phyloP scores from a whole-genome alignment of 2,113 vertebrate genomes.

The Brachypteracias leptosomus region DNA sequence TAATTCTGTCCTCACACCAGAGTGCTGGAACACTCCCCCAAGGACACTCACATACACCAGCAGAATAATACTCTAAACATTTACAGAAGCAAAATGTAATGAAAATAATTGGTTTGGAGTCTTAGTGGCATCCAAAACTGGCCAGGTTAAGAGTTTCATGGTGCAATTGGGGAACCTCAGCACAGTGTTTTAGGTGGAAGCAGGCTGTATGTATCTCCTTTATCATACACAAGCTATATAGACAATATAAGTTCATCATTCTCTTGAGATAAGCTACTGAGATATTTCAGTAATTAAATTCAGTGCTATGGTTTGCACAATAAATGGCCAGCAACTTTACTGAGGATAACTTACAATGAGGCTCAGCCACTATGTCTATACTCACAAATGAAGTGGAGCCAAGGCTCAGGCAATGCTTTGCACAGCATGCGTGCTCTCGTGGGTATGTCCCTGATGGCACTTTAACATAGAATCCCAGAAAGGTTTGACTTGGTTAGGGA shows the following conservation, averaged over 20 bases:
- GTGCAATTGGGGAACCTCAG: neutral
- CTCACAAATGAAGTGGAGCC: too few species aligned
- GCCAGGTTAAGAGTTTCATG: neutral
- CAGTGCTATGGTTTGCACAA: neutral
- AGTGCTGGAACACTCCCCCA: accelerated
- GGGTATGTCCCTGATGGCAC: too few species aligned
- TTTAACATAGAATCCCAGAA: too few species aligned
- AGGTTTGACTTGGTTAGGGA: too few species aligned
- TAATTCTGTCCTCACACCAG: neutral
- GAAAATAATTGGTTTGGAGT: neutral
- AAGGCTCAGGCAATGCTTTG: too few species aligned
- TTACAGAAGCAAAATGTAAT: neutral
- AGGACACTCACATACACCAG: accelerated
- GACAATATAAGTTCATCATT: neutral
- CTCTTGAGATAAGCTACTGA: neutral
- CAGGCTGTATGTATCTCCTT: accelerated
- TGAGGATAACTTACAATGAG: accelerated
- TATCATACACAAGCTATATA: neutral
- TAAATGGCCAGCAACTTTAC: neutral
- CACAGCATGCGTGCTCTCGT: accelerated
- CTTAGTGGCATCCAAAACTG: neutral
- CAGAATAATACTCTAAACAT: neutral
- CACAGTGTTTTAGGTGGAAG: neutral
- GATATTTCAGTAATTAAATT: neutral
- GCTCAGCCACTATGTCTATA: neutral